Evolutionary conservation across 2,888 invertebrate species (phyloP).

Genomic region (Drosophila koepferae): DNA sequence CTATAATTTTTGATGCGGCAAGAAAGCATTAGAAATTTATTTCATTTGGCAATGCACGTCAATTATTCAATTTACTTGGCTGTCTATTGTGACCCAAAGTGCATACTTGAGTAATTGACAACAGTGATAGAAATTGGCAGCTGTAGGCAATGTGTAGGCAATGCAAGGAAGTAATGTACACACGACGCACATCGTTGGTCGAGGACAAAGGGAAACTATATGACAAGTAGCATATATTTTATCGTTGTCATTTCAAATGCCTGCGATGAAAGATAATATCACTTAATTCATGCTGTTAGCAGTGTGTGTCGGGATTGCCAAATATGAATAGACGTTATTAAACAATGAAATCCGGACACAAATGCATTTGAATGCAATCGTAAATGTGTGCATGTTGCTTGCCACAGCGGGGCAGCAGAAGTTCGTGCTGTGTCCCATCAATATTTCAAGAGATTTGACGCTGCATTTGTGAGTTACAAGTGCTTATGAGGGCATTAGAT

Average conservation of each 20-base stretch:
- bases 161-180: conserved; percentile 13
- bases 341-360: conserved; percentile 37
- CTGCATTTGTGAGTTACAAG: background rate
- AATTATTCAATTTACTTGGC: conserved; percentile 12
- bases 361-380: conserved; percentile 24
- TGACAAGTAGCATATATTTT: conserved; percentile 27
- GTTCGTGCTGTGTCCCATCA: background rate
- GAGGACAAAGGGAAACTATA: conserved; percentile 41
- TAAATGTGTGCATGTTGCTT: conserved; percentile 17
- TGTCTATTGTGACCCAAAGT: background rate
- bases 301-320: background rate
- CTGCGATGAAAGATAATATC: conserved; percentile 28
- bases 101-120: conserved; percentile 4
- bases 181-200: conserved; percentile 6
- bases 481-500: background rate
- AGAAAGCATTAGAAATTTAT: background rate
- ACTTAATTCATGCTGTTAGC: conserved; percentile 16
- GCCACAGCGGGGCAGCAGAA: conserved; percentile 1
- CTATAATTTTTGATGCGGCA: background rate
- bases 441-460: conserved; percentile 10
- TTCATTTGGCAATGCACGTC: conserved; percentile 1
- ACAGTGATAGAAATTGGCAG: conserved; percentile 7
- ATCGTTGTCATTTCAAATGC: conserved; percentile 16
- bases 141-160: conserved; percentile 5
- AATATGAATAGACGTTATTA: conserved; percentile 36